Percentiles rank a stretch among this genome's conserved stretches.
phyloP scores from a whole-genome alignment of 2,797 vertebrate species.

The Phoeniculus purpureus region DNA sequence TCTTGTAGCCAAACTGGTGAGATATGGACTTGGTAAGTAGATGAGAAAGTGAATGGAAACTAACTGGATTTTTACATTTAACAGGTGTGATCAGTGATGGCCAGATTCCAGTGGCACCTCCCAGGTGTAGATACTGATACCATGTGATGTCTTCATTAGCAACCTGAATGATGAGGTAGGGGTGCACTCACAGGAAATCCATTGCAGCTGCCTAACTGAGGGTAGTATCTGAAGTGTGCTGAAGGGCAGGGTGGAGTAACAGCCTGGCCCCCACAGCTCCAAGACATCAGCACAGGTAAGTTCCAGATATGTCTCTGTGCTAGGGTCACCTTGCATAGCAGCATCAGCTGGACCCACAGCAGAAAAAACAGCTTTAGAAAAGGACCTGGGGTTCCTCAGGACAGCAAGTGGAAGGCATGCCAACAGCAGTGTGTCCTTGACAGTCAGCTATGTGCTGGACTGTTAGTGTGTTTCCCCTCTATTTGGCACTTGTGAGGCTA shows the following conservation, averaged over 20 bases:
- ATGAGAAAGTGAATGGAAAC: not conserved
- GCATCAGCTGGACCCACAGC: fast-evolving
- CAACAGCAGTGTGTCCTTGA: not conserved
- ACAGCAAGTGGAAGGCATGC: not conserved
- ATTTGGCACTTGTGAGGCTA: not conserved
- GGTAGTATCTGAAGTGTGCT: not conserved
- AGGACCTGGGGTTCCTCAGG: not conserved
- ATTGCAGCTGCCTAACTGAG: not conserved
- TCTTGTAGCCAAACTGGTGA: not conserved
- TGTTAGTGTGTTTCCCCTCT: not conserved
- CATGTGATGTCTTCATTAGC: not conserved
- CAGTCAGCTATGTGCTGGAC: not conserved
- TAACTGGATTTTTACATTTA: not conserved
- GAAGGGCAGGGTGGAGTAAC: not conserved
- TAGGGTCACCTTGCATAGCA: not conserved
- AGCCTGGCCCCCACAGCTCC: not conserved
- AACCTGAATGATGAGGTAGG: not conserved
- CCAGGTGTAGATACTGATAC: not conserved
- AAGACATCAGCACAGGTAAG: not conserved
- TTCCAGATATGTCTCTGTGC: not conserved
- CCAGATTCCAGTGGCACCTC: not conserved
- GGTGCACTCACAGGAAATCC: not conserved
- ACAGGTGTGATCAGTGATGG: not conserved
- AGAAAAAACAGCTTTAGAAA: not conserved
- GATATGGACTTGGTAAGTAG: not conserved